These are phyloP conservation scores for Sciurus carolinensis DNA, from an alignment of 2,797 vertebrate genomes.

Conservation along the genomic window DNA sequence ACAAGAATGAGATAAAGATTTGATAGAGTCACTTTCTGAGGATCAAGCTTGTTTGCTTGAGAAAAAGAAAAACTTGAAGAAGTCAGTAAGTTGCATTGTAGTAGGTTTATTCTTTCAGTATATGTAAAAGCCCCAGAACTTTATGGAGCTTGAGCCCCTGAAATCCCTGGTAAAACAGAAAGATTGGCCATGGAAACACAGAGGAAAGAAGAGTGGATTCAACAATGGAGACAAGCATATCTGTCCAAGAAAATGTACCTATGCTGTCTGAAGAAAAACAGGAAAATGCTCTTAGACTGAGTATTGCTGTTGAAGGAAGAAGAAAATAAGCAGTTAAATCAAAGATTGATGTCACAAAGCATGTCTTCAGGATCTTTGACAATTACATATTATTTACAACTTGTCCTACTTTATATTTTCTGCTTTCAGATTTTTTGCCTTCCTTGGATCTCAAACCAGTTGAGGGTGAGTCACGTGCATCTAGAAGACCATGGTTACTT, in stretches of 20 bases:
- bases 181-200: conserved; percentile 90
- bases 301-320: conserved; percentile 99
- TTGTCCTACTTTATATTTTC: conserved; percentile 98
- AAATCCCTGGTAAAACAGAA: conserved; percentile 90
- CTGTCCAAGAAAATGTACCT: conserved; percentile 94
- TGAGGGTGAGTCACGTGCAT: conserved; percentile 96
- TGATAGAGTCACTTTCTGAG: conserved; percentile 98
- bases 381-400: conserved; percentile 99
- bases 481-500: conserved; percentile 98
- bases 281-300: conserved; percentile 96
- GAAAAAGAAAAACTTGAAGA: conserved; percentile 98
- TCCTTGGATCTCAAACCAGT: conserved; percentile 99
- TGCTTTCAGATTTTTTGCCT: conserved; percentile 98
- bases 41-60: conserved; percentile 96
- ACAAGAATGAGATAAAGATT: conserved; percentile 98
- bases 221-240: conserved; percentile 96
- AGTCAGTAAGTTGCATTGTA: conserved; percentile 93
- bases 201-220: conserved; percentile 95
- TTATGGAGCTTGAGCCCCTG: conserved; percentile 90
- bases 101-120: conserved; percentile 91
- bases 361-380: conserved; percentile 86
- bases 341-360: conserved; percentile 91
- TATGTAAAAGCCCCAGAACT: conserved; percentile 90
- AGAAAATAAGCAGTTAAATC: conserved; percentile 99
- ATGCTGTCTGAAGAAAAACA: conserved; percentile 98